A percentile compares a stretch with the other conserved stretches of the same genome.
These are phyloP conservation scores for Dryas iulia DNA, from an alignment of 1,140 invertebrate species.

Conservation along the genomic window DNA sequence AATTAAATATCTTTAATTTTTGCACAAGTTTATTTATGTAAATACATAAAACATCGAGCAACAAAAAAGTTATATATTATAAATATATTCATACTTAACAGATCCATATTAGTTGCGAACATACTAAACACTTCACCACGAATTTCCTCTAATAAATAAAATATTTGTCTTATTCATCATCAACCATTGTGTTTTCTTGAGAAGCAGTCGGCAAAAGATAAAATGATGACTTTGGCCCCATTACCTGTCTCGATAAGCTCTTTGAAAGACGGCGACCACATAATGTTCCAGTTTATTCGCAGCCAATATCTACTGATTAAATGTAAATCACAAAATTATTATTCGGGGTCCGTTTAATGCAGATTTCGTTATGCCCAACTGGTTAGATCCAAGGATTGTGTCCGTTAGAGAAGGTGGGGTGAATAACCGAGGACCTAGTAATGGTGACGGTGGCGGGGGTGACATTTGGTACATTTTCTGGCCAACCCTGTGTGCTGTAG, in stretches of 20 bases:
- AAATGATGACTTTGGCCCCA: conserved; percentile 19
- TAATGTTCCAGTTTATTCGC: conserved; percentile 21
- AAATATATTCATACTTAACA: background rate
- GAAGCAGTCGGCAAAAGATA: conserved; percentile 29
- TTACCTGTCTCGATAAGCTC: conserved; percentile 26
- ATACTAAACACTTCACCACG: background rate
- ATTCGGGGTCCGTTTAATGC: conserved; percentile 36
- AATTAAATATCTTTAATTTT: conserved; percentile 2
- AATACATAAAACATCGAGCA: conserved; percentile 10
- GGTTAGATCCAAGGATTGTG: conserved; percentile 55
- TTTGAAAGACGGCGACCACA: conserved; percentile 22
- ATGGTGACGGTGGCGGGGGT: conserved; percentile 45
- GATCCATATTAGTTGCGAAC: conserved; percentile 8
- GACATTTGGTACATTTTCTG: conserved; percentile 33
- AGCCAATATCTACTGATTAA: conserved; percentile 22
- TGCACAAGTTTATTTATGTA: conserved; percentile 39
- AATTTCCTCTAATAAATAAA: background rate
- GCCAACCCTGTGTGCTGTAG: conserved; percentile 45
- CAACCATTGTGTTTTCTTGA: background rate
- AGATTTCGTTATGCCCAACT: conserved; percentile 9
- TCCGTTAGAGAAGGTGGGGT: conserved; percentile 40
- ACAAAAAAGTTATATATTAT: conserved; percentile 3
- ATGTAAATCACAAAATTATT: conserved; percentile 19
- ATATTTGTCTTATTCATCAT: background rate
- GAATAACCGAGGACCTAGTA: conserved; percentile 50